Evolutionary conservation across 2,888 invertebrate genomes (phyloP), one percentile per base, ranked within the genome.

Genomic region (Punctoribates punctum): DNA sequence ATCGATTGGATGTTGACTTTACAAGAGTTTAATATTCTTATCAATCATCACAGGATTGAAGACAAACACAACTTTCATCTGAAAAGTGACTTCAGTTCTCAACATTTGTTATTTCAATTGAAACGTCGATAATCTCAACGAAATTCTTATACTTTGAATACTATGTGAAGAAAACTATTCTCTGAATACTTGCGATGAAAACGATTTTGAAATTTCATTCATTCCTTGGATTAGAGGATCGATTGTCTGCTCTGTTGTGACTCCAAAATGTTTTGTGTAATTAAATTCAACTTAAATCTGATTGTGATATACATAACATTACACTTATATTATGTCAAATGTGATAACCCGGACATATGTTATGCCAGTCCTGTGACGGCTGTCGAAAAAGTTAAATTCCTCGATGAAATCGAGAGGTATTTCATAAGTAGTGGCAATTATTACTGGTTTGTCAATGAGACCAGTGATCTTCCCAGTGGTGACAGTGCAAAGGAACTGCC

Each of bases 381-480:
- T 23, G 15, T 48, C 17, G 72, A 72, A 48, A 72, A 25, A 72
- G 72, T 72, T 48, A 72, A 15, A 72, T 72, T 72, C 20, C n/a
- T 42, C 5, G 76, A 76, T 65, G 73, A 34, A 20, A 27, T 73
- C 0, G 73, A 73, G n/a, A 54, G 76, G 6, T 62, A 73, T 46
- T 76, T 76, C 29, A 25, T 76, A 0, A 42, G 60, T 9, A 73
- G 46, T 51, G 76, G 73, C 13, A 38, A 25, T 9, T 46, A 76
- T 46, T 76, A 76, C 29, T 76, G 76, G 76, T 73, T 76, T 46
- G 25, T 73, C 38, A 76, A 76, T 29, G 29, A 65, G 15, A 73
- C 73, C 9, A 60, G n/a, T 29, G 73, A 76, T 48, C n/a, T 48
- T 20, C 76, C 76, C 15, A 67, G 20, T 38, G 38, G 25, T 65